Base-by-base conservation (phyloP, 2,797 vertebrate genomes). In the Hemitrygon akajei region DNA sequence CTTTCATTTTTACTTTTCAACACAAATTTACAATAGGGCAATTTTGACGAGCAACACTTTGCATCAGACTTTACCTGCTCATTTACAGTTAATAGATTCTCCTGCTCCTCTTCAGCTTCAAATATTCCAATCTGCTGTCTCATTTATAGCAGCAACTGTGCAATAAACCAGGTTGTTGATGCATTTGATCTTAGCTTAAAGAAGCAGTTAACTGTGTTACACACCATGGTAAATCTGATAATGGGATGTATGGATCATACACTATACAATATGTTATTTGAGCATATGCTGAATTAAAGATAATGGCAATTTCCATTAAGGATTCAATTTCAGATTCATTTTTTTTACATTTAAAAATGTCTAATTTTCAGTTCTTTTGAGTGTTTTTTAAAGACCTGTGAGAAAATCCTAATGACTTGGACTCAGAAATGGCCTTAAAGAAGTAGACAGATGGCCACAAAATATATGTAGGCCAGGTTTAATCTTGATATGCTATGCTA, bases 131-230 rank as follows among this genome's bases (percentile, higher is more conserved):
- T 40, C 71, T 75, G 71, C 71, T 93, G 91, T 58, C 91, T 93
- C 91, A 93, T 93, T 76, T 93, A 93, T 58, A 76, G 56, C 91
- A 93, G 91, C 40, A 93, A 71, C 91, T 93, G 71, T 40, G 71
- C 73, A 93, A 93, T 76, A 76, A 91, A 93, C 73, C 76, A 71
- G 71, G 76, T 76, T 93, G 91, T 93, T 93, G 91, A 76, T n/a
- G 71, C 40, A 93, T 75, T 93, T 93, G 91, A 93, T 76, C 71
- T 76, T 71, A 93, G 73, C 71, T 76, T 56, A 76, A 37, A 75
- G 27, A 93, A 27, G 91, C 71, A 93, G 71, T 93, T 93, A 92
- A 14, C 69, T 56, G 37, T 92, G 34, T 27, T 92, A 58, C 40
- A 93, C 69, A 93, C 27, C 91, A 93, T 93, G 91, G 76, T 93